These are phyloP conservation scores for Hylaea fasciaria DNA, from an alignment of 2,888 invertebrate species.

Conservation along the genomic window DNA sequence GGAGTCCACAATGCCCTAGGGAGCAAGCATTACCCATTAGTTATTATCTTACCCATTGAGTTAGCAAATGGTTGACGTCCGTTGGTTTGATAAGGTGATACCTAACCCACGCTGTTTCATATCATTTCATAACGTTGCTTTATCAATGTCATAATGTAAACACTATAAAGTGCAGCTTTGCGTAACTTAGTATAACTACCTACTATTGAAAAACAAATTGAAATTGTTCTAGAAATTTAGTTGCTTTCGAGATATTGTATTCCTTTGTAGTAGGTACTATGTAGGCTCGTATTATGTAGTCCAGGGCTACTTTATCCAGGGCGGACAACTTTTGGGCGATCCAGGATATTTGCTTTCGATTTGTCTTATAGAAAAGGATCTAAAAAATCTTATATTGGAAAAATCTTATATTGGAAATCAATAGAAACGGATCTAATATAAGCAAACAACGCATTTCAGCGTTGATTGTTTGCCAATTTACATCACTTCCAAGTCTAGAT, in stretches of 20 bases:
- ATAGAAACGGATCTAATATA: constrained; percentile 17
- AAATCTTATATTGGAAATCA: no score
- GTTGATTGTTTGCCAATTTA: constrained; percentile 30
- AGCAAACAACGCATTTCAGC: constrained; percentile 17
- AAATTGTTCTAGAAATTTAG: no score
- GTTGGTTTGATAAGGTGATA: constrained; percentile 5
- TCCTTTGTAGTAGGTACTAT: no score
- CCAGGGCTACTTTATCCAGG: no score
- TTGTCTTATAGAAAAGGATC: constrained; percentile 15
- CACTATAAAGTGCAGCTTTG: constrained; percentile 3
- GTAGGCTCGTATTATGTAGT: no score
- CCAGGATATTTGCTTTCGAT: constrained; percentile 2
- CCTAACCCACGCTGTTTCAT: constrained; percentile 5
- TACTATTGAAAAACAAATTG: no score
- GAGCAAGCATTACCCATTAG: no score
- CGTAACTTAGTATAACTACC: neutral
- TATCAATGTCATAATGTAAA: constrained; percentile 1
- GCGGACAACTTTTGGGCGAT: no score
- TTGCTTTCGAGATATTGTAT: no score
- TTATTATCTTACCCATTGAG: no score
- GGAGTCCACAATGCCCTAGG: no score
- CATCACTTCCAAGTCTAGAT: constrained; percentile 26
- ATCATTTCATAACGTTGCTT: neutral
- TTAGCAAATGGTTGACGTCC: neutral
- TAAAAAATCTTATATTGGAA: no score